Conservation (phyloP, 2,113 vertebrate species). For the Brachypteracias leptosomus region DNA sequence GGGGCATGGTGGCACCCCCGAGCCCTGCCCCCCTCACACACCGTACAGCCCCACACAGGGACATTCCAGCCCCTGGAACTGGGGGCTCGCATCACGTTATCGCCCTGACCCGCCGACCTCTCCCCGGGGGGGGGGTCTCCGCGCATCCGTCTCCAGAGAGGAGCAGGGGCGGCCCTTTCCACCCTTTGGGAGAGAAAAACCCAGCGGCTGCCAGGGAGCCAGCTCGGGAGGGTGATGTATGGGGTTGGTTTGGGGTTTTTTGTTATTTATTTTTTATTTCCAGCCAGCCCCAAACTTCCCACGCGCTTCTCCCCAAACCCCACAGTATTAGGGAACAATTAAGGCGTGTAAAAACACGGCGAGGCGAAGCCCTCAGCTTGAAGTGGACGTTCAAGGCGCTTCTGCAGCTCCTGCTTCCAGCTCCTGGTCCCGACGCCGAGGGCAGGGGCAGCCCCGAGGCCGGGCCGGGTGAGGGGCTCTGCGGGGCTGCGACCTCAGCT, state of each 20-base stretch:
- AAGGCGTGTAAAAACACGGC: slow-evolving; percentile 20
- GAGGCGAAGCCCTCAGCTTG: neutral
- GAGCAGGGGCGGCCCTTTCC: neutral
- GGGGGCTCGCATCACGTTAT: neutral
- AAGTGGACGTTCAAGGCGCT: neutral
- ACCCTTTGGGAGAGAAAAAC: neutral
- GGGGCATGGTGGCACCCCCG: neutral
- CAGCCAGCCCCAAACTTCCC: neutral
- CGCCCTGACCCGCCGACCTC: neutral
- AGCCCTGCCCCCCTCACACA: fast-evolving
- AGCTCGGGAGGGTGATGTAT: neutral
- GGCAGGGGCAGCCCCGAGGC: neutral
- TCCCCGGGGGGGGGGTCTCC: neutral
- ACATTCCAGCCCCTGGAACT: neutral
- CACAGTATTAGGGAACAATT: neutral
- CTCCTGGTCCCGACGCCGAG: neutral
- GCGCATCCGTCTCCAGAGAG: neutral
- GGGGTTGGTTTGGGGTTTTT: neutral
- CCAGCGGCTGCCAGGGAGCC: neutral
- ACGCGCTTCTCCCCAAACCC: neutral
- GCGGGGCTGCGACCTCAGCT: neutral
- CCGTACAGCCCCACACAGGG: neutral
- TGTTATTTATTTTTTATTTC: neutral
- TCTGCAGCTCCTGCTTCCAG: neutral
- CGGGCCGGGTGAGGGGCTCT: neutral